These are phyloP conservation scores for Chrysolina haemoptera DNA, from an alignment of 2,888 invertebrate genomes.

Conservation along the genomic window DNA sequence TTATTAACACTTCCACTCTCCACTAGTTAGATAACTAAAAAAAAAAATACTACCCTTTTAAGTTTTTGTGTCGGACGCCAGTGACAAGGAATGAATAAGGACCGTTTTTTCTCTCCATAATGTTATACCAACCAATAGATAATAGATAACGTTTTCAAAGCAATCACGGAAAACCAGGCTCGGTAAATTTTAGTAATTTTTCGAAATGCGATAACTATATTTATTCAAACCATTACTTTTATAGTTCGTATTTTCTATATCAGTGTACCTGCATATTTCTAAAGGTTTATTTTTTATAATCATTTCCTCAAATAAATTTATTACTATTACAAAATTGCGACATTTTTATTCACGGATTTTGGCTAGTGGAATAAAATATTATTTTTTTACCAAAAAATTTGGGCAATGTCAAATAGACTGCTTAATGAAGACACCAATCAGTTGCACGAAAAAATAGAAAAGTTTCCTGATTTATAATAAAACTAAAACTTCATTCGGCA, in stretches of 20 bases:
- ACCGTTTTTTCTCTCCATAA: not conserved
- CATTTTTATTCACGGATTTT: not conserved
- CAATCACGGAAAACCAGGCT: no score
- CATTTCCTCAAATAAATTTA: conserved; percentile 32
- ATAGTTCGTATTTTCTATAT: conserved; percentile 11
- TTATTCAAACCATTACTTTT: not conserved
- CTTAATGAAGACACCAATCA: no score
- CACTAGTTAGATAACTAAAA: conserved; percentile 34
- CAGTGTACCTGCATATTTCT: conserved; percentile 40
- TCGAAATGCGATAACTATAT: conserved; percentile 19
- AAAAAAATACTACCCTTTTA: conserved; percentile 28
- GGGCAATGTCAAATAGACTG: no score
- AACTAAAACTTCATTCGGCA: no score
- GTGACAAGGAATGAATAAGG: conserved; percentile 35
- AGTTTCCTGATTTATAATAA: not conserved
- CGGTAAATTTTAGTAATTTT: not conserved
- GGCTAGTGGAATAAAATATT: no score
- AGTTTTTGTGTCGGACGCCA: conserved; percentile 40
- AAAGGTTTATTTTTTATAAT: conserved; percentile 39
- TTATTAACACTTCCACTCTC: conserved; percentile 42
- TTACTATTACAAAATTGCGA: conserved; percentile 30
- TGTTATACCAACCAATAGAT: not conserved
- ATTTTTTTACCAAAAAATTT: no score
- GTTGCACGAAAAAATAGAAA: no score
- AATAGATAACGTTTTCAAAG: no score